Percentiles rank a stretch among this genome's conserved stretches.
phyloP scores from a whole-genome alignment of 2,797 vertebrate genomes.

The Anguilla obscura region DNA sequence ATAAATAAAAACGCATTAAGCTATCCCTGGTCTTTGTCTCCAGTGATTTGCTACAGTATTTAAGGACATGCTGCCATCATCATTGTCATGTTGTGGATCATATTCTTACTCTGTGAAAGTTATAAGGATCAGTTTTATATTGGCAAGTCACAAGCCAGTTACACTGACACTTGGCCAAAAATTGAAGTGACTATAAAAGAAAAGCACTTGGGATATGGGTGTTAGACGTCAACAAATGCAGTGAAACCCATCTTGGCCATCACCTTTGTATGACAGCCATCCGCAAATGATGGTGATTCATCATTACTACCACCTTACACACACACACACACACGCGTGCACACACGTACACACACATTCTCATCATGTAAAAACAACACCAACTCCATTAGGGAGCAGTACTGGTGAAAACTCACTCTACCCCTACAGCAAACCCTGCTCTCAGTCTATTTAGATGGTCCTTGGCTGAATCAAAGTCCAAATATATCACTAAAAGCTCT shows the following conservation, averaged over 20 bases:
- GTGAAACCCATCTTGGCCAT: not conserved
- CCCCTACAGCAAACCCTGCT: not conserved
- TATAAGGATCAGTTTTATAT: not conserved
- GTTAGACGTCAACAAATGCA: not conserved
- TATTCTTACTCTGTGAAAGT: too few species aligned
- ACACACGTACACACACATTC: not conserved
- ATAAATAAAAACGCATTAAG: not conserved
- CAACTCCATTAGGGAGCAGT: not conserved
- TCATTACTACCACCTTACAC: not conserved
- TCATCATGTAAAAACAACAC: not conserved
- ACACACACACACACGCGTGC: not conserved
- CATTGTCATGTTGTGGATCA: too few species aligned
- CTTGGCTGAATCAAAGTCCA: not conserved
- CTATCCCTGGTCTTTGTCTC: not conserved
- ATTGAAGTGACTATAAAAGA: not conserved
- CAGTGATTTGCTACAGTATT: too few species aligned
- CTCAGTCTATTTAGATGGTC: not conserved
- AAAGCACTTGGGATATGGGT: not conserved
- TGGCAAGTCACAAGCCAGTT: not conserved
- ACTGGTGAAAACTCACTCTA: not conserved
- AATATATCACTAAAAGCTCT: not conserved
- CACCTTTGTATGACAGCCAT: not conserved
- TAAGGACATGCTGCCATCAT: too few species aligned
- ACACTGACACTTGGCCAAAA: not conserved
- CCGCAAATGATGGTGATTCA: not conserved